Base-by-base conservation (phyloP, 2,888 invertebrate genomes). In the Julus scandinavius region DNA sequence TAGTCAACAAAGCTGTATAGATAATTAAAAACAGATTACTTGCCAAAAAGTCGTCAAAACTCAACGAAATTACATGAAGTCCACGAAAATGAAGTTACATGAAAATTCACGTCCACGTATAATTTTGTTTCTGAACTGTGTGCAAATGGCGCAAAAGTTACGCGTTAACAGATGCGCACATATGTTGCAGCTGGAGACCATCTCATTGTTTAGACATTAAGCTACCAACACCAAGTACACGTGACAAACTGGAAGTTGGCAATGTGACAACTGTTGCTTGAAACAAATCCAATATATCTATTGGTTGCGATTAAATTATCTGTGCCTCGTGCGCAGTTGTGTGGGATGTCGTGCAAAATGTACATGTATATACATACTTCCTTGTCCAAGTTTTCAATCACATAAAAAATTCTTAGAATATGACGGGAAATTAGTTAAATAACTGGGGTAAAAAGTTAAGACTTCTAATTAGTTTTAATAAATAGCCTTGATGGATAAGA, bases 191-290 rank as follows among this genome's bases (percentile, higher is more conserved):
- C 38, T 80, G 80, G 72, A n/a, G 11, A 72, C 72, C 0, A 20
- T n/a, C 80, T 20, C 38, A 80, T 80, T 80, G 80, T 80, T 80
- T 80, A 80, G 0, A 80, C 38, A 80, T 80, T 80, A 80, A 15
- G 38, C 29, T 13, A 80, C 45, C 45, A 29, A 29, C 54, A 54
- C 17, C n/a, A 80, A 29, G 13, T 80, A 38, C 13, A 9, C 45
- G 5, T 80, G 13, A 38, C 80, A 11, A 13, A 80, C 38, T 38
- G 5, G 13, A 1, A 80, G 80, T 80, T 80, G 80, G 80, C 80
- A 38, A 11, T 38, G 38, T 80, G 20, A 80, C 80, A 63, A 63
- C n/a, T 17, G n/a, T n/a, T 17, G 63, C 6, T 6, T n/a, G 38
- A 80, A 80, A 80, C 80, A 72, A 72, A 29, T 72, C 13, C 38